These are phyloP conservation scores for Clitarchus hookeri DNA, from an alignment of 2,888 invertebrate genomes.

Conservation along the genomic window DNA sequence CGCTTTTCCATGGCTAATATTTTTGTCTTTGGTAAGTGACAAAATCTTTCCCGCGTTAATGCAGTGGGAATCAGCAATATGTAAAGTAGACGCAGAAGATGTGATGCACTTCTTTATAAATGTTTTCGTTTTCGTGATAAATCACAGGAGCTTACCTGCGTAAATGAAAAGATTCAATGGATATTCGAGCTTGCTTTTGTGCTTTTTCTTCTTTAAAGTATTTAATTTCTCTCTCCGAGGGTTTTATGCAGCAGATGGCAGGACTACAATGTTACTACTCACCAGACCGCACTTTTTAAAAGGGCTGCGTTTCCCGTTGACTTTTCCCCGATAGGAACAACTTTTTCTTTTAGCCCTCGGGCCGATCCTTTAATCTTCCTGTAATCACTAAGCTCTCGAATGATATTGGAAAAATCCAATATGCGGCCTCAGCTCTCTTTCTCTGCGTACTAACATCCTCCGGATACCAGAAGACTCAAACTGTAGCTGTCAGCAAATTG, in stretches of 20 bases:
- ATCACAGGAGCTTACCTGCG: no score
- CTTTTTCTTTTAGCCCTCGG: background rate
- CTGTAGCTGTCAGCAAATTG: background rate
- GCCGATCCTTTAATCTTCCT: background rate
- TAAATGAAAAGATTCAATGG: no score
- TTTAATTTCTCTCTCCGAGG: background rate
- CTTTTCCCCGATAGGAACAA: background rate
- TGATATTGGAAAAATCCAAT: constrained; percentile 3
- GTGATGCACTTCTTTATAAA: no score
- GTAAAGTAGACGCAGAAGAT: no score
- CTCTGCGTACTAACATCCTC: background rate
- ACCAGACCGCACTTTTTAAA: background rate
- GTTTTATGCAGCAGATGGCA: background rate
- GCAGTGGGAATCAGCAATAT: no score
- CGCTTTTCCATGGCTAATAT: no score
- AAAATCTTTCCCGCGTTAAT: no score
- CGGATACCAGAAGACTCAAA: background rate
- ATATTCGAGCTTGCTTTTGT: no score
- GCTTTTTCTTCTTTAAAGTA: no score
- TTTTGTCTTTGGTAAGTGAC: no score
- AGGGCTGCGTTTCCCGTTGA: background rate
- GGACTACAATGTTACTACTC: background rate
- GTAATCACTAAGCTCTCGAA: constrained; percentile 8
- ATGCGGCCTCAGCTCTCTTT: background rate
- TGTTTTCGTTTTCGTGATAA: no score